Percentiles rank a stretch among this genome's conserved stretches.
Evolutionary conservation across 2,888 invertebrate species (phyloP).

Genomic region (Cryptocheilus praepositus): DNA sequence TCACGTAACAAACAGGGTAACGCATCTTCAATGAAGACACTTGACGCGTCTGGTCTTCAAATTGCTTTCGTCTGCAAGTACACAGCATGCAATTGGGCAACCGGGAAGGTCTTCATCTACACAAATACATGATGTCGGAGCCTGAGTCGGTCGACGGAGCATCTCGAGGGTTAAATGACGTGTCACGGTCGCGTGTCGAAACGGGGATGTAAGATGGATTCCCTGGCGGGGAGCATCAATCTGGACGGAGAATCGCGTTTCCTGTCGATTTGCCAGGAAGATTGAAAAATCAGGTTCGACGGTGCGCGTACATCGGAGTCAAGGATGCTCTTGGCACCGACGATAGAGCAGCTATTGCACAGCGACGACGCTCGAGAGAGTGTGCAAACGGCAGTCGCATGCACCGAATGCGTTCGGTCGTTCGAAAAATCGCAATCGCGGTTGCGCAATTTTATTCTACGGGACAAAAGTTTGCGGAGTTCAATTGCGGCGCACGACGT

Average conservation of each 20-base stretch:
- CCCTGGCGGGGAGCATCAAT: constrained; percentile 12
- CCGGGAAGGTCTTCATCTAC: neutral
- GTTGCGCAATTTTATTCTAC: too few relatives aligned
- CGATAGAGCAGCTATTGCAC: constrained; percentile 2
- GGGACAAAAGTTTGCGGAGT: too few relatives aligned
- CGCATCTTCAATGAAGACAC: too few relatives aligned
- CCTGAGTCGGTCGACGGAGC: neutral
- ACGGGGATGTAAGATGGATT: constrained; percentile 10
- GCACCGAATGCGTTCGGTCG: too few relatives aligned
- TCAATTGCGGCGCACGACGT: too few relatives aligned
- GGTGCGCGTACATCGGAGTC: neutral
- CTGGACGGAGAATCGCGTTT: neutral
- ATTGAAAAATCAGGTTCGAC: constrained; percentile 28
- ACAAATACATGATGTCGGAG: neutral
- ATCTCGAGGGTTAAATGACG: constrained; percentile 23
- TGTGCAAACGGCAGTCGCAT: too few relatives aligned
- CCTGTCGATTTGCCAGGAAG: constrained; percentile 2
- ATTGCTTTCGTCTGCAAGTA: too few relatives aligned
- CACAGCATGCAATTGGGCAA: too few relatives aligned
- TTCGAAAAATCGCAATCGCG: too few relatives aligned
- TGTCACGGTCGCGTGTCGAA: neutral
- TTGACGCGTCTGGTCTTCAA: too few relatives aligned
- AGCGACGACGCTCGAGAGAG: too few relatives aligned
- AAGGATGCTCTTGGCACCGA: constrained; percentile 18
- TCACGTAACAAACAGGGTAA: too few relatives aligned